A percentile compares a stretch with the other conserved stretches of the same genome.
Conservation (phyloP, 2,888 invertebrate species). For the Gymnoscelis rufifasciata region DNA sequence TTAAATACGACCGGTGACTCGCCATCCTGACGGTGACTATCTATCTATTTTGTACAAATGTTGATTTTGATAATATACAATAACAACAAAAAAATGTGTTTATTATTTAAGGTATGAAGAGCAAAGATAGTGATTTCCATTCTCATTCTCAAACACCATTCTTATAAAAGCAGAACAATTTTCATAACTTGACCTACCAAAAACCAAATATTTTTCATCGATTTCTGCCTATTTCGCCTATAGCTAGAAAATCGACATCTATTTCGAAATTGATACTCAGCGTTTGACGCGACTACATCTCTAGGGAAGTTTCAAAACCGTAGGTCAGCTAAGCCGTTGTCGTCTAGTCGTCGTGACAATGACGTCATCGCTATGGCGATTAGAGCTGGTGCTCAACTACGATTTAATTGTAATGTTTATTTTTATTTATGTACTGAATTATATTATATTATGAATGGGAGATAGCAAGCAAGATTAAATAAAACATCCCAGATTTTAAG, state of each 20-base stretch:
- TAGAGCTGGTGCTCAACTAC: background rate
- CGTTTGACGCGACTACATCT: background rate
- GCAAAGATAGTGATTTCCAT: background rate
- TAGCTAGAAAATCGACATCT: background rate
- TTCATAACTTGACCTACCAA: background rate
- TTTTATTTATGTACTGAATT: background rate
- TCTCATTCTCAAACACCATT: background rate
- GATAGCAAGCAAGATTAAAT: background rate
- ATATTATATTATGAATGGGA: background rate
- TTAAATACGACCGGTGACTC: no score
- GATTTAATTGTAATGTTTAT: background rate
- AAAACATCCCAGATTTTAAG: background rate
- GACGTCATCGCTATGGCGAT: background rate
- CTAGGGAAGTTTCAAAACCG: background rate
- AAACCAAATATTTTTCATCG: background rate
- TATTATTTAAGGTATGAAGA: background rate
- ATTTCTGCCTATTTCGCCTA: background rate
- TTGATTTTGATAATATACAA: conserved; percentile 9
- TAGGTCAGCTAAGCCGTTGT: background rate
- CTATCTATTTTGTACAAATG: background rate
- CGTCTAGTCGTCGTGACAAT: background rate
- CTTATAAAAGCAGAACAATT: background rate
- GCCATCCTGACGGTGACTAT: no score
- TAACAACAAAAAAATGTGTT: conserved; percentile 16
- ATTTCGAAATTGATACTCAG: background rate